phyloP scores from a whole-genome alignment of 2,888 invertebrate species.

The Machimus rusticus region DNA sequence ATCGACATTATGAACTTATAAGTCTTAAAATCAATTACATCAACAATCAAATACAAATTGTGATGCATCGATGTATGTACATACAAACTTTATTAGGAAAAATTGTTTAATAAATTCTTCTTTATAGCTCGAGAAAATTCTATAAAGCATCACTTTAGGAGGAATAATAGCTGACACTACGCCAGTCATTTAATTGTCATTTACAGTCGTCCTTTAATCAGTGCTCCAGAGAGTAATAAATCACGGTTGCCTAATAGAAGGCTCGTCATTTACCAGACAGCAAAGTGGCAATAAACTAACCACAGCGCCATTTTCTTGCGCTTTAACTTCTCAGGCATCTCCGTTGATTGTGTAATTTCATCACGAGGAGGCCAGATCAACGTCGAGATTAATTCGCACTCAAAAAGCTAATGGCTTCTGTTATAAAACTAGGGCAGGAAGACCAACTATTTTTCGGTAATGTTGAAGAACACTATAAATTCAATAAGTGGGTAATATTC shows the following conservation, averaged over 20 bases:
- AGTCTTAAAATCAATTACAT: too few relatives aligned
- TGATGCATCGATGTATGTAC: too few relatives aligned
- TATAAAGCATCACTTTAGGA: not conserved
- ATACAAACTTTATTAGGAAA: not conserved
- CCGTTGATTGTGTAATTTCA: not conserved
- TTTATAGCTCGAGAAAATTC: not conserved
- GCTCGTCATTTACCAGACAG: not conserved
- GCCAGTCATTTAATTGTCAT: not conserved
- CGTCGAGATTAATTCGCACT: not conserved
- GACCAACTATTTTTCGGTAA: not conserved
- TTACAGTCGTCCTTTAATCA: not conserved
- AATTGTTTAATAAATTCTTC: not conserved
- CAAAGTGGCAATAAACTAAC: not conserved
- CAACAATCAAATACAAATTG: too few relatives aligned
- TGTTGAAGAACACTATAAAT: not conserved
- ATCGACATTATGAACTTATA: too few relatives aligned
- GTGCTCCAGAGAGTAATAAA: not conserved
- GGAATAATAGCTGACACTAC: not conserved
- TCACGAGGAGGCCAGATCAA: not conserved
- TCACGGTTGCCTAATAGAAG: not conserved
- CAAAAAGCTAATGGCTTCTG: not conserved
- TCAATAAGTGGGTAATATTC: not conserved
- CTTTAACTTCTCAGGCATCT: not conserved
- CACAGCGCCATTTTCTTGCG: not conserved
- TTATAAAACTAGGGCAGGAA: not conserved